phyloP scores from a whole-genome alignment of 1,140 invertebrate species.

The Neotoxoptera formosana region DNA sequence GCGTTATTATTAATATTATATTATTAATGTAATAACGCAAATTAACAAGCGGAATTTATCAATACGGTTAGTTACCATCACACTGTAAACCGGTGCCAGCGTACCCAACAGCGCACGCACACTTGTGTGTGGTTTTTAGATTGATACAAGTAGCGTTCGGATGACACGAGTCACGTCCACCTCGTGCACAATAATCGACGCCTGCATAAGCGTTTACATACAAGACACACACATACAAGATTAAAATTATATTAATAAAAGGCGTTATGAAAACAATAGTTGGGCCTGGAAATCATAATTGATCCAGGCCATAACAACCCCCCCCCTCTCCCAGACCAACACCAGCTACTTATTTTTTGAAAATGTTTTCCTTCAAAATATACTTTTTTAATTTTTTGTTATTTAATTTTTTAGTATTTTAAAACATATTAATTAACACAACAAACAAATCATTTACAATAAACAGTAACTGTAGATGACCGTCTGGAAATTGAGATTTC shows the following conservation, averaged over 20 bases:
- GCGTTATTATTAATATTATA: background rate
- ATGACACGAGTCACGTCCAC: constrained; percentile 75
- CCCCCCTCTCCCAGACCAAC: background rate
- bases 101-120: constrained; percentile 84
- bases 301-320: background rate
- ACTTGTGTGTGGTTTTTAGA: constrained; percentile 82
- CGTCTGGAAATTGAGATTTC: background rate
- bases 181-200: constrained; percentile 87
- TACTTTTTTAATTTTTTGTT: background rate
- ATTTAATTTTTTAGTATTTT: background rate
- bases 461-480: too few species aligned
- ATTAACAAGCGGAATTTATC: background rate
- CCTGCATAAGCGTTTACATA: constrained; percentile 66
- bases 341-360: background rate
- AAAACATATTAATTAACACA: background rate
- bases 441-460: background rate
- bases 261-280: background rate
- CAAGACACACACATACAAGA: constrained; percentile 56
- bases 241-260: constrained; percentile 41
- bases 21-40: constrained; percentile 20
- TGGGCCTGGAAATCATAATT: too few species aligned
- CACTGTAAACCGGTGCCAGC: constrained; percentile 80
- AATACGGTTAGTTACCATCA: constrained; percentile 68
- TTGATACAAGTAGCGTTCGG: constrained; percentile 85
- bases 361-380: background rate